Evolutionary conservation across 2,797 vertebrate species (phyloP), one percentile per base, ranked within the genome.

Genomic region (Heterohyrax brucei): DNA sequence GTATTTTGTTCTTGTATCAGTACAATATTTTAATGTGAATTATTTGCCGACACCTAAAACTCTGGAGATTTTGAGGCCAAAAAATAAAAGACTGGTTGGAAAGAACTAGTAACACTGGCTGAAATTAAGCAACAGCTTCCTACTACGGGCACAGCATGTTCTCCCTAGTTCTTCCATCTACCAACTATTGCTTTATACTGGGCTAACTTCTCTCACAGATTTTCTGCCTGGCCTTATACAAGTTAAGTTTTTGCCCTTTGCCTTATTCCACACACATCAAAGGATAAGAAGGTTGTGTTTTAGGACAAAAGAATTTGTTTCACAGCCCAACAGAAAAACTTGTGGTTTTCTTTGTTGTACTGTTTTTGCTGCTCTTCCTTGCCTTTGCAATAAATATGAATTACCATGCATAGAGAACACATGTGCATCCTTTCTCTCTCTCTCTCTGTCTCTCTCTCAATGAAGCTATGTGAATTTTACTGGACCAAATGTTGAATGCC

Each of bases 211-310:
- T 81, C 62, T 64, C 33, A 75, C 14, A 56, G 22, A 77, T 93
- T 96, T 95, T 92, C 78, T 78, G 19, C 30, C 66, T 78, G 44
- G 73, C 3, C 46, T 93, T 59, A 93, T 16, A 46, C 0, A 75
- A 91, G 30, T 66, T 94, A 84, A 21, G 56, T 56, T 79, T 80
- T 70, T 93, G 56, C 56, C 53, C 75, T 95, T 83, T 93, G 46
- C 75, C 39, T 48, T 95, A 83, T 48, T 83, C 62, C 48, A 82
- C n/a, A 26, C 73, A 88, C 21, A 61, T 95, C 59, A 81, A 94
- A 94, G 5, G 56, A 93, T 26, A 89, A 81, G 30, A 16, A 77
- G 19, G 19, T 28, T 76, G 2, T 44, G 59, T 73, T 95, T 78
- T 82, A 39, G 39, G 53, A 48, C 50, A 12, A 18, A n/a, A 7